phyloP scores from a whole-genome alignment of 2,888 invertebrate genomes.

The Netelia virgata region DNA sequence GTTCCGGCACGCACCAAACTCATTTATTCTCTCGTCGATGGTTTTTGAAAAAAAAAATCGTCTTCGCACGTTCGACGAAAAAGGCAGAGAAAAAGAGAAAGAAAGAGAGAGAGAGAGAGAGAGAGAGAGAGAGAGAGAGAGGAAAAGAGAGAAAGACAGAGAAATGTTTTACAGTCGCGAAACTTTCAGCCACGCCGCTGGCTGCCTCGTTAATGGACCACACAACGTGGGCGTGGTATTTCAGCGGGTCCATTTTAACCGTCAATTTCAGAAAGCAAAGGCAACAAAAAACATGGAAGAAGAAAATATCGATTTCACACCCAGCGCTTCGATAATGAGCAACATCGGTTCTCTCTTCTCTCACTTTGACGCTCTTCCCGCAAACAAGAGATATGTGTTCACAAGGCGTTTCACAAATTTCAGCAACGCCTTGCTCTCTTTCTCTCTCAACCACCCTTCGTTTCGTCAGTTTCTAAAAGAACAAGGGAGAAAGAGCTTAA shows the following conservation, averaged over 20 bases:
- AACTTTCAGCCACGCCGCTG: conserved; percentile 39
- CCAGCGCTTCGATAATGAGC: conserved; percentile 54
- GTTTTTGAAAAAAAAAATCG: conserved; percentile 15
- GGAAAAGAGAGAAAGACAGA: neutral
- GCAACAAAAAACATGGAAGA: conserved; percentile 27
- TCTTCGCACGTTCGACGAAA: conserved; percentile 5
- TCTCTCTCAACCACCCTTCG: conserved; percentile 3
- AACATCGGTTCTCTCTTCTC: conserved; percentile 41
- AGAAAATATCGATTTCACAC: conserved; percentile 61
- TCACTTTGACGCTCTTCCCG: neutral
- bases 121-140: neutral
- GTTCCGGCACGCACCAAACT: conserved; percentile 60
- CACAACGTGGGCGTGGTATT: conserved; percentile 57
- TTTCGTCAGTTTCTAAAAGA: conserved; percentile 24
- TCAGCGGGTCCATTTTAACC: conserved; percentile 1
- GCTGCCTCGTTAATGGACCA: conserved; percentile 55
- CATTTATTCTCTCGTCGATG: conserved; percentile 54
- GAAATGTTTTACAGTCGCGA: conserved; percentile 45
- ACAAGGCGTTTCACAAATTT: conserved; percentile 58
- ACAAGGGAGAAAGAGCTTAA: conserved; percentile 53
- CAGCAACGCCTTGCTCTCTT: conserved; percentile 21
- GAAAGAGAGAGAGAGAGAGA: neutral
- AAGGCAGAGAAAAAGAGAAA: neutral
- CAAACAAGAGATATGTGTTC: conserved; percentile 36
- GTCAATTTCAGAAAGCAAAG: conserved; percentile 30